phyloP scores from a whole-genome alignment of 2,888 invertebrate genomes.

The Pandemis heparana region DNA sequence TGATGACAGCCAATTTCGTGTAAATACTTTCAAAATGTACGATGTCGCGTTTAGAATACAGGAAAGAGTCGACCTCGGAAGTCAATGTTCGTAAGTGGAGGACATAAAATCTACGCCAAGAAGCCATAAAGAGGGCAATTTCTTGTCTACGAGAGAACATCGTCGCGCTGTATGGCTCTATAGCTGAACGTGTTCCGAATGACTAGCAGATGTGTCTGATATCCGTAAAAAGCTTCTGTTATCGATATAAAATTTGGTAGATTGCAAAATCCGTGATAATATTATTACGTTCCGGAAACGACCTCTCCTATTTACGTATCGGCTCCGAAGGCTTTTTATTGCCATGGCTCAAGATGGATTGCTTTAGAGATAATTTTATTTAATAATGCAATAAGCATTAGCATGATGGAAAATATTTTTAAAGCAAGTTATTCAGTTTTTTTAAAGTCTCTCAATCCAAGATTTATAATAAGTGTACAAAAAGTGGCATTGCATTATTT shows the following conservation, averaged over 20 bases:
- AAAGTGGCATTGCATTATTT: background rate
- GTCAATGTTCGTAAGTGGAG: slow-evolving; percentile 75
- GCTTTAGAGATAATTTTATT: slow-evolving; percentile 20
- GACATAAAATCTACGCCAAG: slow-evolving; percentile 75
- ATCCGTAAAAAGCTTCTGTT: slow-evolving; percentile 42
- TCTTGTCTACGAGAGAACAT: slow-evolving; percentile 72
- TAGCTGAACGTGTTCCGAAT: slow-evolving; percentile 69
- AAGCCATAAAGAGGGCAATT: slow-evolving; percentile 76
- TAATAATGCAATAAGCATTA: slow-evolving; percentile 6
- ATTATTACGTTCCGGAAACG: slow-evolving; percentile 38
- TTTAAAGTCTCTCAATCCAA: background rate
- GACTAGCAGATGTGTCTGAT: slow-evolving; percentile 50
- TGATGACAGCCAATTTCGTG: slow-evolving; percentile 43
- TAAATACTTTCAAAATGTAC: slow-evolving; percentile 52
- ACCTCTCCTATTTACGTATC: slow-evolving; percentile 31
- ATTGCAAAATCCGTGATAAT: slow-evolving; percentile 41
- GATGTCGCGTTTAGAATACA: slow-evolving; percentile 63
- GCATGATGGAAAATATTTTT: slow-evolving; percentile 3
- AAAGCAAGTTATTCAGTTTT: slow-evolving; percentile 1
- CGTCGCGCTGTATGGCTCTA: slow-evolving; percentile 63
- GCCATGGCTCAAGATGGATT: slow-evolving; percentile 19
- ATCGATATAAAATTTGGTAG: slow-evolving; percentile 45
- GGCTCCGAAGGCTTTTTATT: slow-evolving; percentile 28
- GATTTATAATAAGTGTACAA: background rate
- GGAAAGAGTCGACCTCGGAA: slow-evolving; percentile 68